Evolutionary conservation across 1,140 invertebrate genomes (phyloP), one percentile per base, ranked within the genome.

Genomic region (Papilio polyxenes): DNA sequence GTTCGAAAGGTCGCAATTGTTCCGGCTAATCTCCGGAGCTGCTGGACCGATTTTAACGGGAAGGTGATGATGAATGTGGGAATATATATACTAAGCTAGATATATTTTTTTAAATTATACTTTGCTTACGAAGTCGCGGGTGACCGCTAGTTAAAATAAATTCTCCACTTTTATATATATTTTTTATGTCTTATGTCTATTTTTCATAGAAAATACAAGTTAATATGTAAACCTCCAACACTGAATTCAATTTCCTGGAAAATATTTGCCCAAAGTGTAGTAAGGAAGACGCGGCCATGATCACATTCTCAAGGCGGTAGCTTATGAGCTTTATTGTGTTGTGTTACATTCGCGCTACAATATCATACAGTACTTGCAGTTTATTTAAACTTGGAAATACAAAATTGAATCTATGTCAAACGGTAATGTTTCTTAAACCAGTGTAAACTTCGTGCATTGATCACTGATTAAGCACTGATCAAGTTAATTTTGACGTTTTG

Each of bases 231-330:
- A 84, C 81, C 69, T 79, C 78, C 81, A 79, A 85, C 80, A 81
- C 81, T 53, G 80, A 62, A 85, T 83, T 83, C 84, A 83, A 85
- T 85, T 85, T 85, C 81, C 81, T 78, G 81, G 62, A 75, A 75
- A 83, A 69, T 77, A 82, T 75, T 85, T 83, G 77, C 79, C 65
- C 59, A 82, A 76, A 82, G 80, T 74, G 83, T 23, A 82, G 82
- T 74, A 82, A 74, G 81, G 76, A 77, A 81, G 80, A 53, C 74
- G 74, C 80, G 59, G 65, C 82, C 76, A 83, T 81, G 80, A 83
- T 81, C 80, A 51, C 80, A 81, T 83, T 83, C 56, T 80, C 62
- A 53, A 49, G 51, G 37, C 49, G 48, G 31, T n/a, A 81, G 79
- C 75, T 59, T 77, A 77, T 75, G 81, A 83, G 75, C 40, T 81